These are phyloP conservation scores for Drosophila leonis DNA, from an alignment of 2,888 invertebrate species.

Conservation along the genomic window DNA sequence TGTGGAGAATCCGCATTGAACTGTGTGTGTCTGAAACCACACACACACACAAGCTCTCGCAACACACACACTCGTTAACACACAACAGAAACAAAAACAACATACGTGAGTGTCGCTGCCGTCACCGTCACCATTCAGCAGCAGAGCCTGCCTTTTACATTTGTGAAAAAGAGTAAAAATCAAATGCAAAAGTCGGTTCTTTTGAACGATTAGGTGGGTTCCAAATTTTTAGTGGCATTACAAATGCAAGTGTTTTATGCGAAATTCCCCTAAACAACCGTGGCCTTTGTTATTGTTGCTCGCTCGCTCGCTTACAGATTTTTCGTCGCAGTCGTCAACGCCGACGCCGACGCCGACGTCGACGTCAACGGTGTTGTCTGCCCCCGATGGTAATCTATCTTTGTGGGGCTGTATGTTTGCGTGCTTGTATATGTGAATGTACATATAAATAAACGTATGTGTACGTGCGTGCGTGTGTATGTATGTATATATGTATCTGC, in stretches of 20 bases:
- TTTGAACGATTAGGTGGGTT: conserved; percentile 63
- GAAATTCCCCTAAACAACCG: conserved; percentile 55
- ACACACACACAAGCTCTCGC: conserved; percentile 28
- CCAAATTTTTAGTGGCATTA: conserved; percentile 29
- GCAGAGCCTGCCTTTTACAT: conserved; percentile 55
- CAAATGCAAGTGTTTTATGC: conserved; percentile 47
- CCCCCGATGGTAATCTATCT: conserved; percentile 62
- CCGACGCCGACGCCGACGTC: conserved; percentile 12
- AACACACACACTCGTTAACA: conserved; percentile 49
- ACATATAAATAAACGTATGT: conserved; percentile 5
- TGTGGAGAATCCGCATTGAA: conserved; percentile 37
- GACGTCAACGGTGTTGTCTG: conserved; percentile 41
- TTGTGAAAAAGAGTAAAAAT: conserved; percentile 49
- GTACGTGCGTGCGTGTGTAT: conserved; percentile 9
- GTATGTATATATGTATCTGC: conserved; percentile 24
- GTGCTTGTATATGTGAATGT: conserved; percentile 21
- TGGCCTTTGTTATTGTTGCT: conserved; percentile 67
- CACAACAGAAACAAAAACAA: conserved; percentile 66
- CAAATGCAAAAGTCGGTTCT: conserved; percentile 59
- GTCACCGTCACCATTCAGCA: conserved; percentile 65
- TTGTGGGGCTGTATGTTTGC: conserved; percentile 31
- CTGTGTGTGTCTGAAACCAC: conserved; percentile 47
- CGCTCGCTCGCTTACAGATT: conserved; percentile 35
- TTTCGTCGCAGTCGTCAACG: conserved; percentile 16
- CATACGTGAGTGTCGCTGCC: conserved; percentile 74